Evolutionary conservation across 2,888 invertebrate genomes (phyloP), one percentile per base, ranked within the genome.

Genomic region (Tupiocoris notatus): DNA sequence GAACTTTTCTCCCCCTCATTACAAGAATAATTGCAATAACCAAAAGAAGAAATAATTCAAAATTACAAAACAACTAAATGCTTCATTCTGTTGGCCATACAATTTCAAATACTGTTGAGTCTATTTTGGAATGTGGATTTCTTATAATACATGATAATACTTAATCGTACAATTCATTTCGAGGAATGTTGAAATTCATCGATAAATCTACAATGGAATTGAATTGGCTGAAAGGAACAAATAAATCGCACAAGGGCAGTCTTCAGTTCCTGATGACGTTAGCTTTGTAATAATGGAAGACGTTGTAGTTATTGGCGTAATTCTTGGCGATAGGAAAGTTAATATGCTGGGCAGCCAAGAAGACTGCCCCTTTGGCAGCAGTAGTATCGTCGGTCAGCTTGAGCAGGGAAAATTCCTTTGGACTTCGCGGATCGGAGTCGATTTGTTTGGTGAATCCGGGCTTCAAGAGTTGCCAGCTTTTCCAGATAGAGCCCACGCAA

Each of bases 401-500:
- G 3, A 67, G 7, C 9, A 96, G 84, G 2, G 88, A 86, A 20
- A 92, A 82, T 81, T 89, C 87, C 2, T 85, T 82, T 1, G 90
- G 80, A 7, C 86, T 61, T 1, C 77, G 24, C 17, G 80, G 57
- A 39, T 70, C 25, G 17, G 73, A 73, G 0, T 75, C 83, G 66
- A 84, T 81, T 57, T 86, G 84, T 7, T 84, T 81, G 1, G 89
- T 82, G 80, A 94, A 91, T 0, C 94, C 95, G 1, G 88, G 85
- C 81, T 90, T 87, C 78, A 98, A 83, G 23, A 92, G 86, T 2
- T 89, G 85, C 96, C 96, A 98, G 82, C 96, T 96, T 79, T 92
- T 89, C 94, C 95, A 98, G 0, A 98, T 96, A 0, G 96, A 96
- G 0, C 98, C 98, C 0, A 97, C 94, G 83, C 96, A 97, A 0